phyloP scores from a whole-genome alignment of 2,888 invertebrate genomes.

The Brenthis ino region DNA sequence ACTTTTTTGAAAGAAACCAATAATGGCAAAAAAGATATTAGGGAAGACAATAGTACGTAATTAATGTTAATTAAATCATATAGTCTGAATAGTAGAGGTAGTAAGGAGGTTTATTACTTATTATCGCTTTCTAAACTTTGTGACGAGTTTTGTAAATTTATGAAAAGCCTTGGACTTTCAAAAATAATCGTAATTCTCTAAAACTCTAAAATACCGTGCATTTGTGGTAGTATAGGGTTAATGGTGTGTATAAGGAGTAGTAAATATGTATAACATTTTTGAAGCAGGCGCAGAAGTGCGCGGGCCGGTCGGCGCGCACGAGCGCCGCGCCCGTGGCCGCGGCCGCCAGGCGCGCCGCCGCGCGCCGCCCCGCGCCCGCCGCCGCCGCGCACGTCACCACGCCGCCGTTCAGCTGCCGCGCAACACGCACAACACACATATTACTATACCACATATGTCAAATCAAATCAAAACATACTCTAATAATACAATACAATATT shows the following conservation, averaged over 20 bases:
- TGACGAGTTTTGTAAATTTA: no score
- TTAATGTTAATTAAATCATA: no score
- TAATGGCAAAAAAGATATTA: not conserved
- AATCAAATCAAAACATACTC: no score
- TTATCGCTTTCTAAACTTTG: no score
- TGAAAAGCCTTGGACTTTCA: no score
- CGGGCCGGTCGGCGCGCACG: slow-evolving; percentile 79
- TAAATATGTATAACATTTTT: slow-evolving; percentile 33
- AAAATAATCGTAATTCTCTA: no score
- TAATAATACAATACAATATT: no score
- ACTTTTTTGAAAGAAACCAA: not conserved
- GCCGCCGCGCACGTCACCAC: slow-evolving; percentile 88
- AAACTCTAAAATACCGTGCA: no score
- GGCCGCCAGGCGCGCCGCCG: slow-evolving; percentile 88
- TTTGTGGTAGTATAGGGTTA: not conserved
- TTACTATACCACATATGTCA: no score
- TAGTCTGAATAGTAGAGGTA: no score
- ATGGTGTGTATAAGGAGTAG: not conserved
- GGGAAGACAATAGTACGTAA: not conserved
- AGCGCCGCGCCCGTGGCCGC: slow-evolving; percentile 74
- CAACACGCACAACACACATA: not conserved
- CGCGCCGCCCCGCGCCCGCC: slow-evolving; percentile 91
- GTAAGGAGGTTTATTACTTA: no score
- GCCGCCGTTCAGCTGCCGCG: slow-evolving; percentile 68
- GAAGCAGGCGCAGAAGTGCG: slow-evolving; percentile 27